Evolutionary conservation across 2,888 invertebrate genomes (phyloP).

Genomic region (Schizotus pectinicornis): DNA sequence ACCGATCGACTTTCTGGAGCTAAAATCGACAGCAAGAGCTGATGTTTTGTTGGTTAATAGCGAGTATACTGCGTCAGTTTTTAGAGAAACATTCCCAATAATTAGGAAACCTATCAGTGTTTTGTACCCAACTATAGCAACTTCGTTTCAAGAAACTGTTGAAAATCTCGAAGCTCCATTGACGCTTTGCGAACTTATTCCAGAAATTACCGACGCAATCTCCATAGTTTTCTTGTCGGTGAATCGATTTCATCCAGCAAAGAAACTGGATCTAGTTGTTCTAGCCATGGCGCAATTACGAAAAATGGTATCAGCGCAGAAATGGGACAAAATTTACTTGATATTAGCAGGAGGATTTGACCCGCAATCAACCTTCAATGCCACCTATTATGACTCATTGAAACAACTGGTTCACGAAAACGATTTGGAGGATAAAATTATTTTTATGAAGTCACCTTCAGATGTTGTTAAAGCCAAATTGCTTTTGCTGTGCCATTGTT

Average conservation of each 20-base stretch:
- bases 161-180: conserved; percentile 56
- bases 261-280: conserved; percentile 88
- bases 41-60: conserved; percentile 95
- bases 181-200: conserved; percentile 62
- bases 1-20: conserved; percentile 91
- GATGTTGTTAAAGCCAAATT: conserved; percentile 85
- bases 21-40: conserved; percentile 84
- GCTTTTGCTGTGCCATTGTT: conserved; percentile 73
- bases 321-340: conserved; percentile 76
- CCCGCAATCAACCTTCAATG: conserved; percentile 83
- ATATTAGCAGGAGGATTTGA: conserved; percentile 98
- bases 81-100: conserved; percentile 81
- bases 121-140: conserved; percentile 92
- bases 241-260: conserved; percentile 97
- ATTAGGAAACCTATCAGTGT: conserved; percentile 72
- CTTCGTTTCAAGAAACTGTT: conserved; percentile 50
- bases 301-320: conserved; percentile 60
- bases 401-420: conserved; percentile 68
- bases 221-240: conserved; percentile 86
- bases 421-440: conserved; percentile 73
- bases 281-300: conserved; percentile 75
- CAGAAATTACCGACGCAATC: conserved; percentile 55
- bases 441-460: conserved; percentile 85
- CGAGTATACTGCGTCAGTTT: conserved; percentile 90
- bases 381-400: conserved; percentile 82